A percentile compares a stretch with the other conserved stretches of the same genome.
These are phyloP conservation scores for Ciconia nigra DNA, from an alignment of 2,797 vertebrate genomes.

Conservation along the genomic window DNA sequence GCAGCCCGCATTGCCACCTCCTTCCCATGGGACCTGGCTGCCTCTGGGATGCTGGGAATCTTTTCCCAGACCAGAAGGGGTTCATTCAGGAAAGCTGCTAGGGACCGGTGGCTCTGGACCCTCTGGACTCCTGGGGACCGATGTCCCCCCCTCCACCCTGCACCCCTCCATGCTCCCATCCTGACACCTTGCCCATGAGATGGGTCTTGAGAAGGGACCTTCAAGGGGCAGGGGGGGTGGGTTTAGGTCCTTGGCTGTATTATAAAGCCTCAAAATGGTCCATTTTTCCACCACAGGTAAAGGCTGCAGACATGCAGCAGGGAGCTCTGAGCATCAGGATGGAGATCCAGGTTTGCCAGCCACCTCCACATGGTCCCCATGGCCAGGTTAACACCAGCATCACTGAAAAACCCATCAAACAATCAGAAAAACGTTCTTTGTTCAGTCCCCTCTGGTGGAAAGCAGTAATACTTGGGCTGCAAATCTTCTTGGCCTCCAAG, in stretches of 20 bases:
- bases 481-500: background rate
- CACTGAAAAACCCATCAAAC: background rate
- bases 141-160: background rate
- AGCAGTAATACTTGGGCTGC: background rate
- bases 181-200: background rate
- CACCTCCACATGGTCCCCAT: background rate
- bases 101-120: background rate
- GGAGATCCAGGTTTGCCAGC: background rate
- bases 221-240: background rate
- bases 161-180: background rate
- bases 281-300: background rate
- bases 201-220: background rate
- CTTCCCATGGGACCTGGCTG: background rate
- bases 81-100: accelerated
- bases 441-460: background rate
- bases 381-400: background rate
- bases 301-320: background rate
- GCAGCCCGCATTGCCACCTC: background rate
- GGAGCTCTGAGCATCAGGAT: background rate
- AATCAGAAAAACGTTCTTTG: background rate
- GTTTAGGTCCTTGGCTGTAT: background rate
- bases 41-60: background rate
- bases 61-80: background rate
- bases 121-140: background rate
- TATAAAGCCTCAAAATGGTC: background rate